Base-by-base conservation (phyloP, 2,888 invertebrate species). In the Morpho deidamia region DNA sequence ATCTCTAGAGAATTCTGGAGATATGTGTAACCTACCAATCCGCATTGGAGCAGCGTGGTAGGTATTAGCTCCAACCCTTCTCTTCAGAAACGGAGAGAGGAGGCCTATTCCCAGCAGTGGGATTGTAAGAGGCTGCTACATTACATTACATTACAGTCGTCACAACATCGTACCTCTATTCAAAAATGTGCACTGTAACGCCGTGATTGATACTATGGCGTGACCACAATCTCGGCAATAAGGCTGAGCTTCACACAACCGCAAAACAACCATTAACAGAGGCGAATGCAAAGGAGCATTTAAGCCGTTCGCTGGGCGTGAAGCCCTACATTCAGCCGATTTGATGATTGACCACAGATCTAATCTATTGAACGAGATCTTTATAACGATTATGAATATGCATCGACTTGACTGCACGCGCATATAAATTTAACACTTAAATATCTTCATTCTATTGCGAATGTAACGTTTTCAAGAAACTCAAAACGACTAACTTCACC, bases 261-360 rank as follows among this genome's bases (percentile, higher is more conserved):
- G 56, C 59, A 56, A 54, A 54, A 54, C 49, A 45, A 52, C 58
- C 60, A 63, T 61, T 62, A 65, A 54, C 55, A 56, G 51, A 53
- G 59, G 57, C 52, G 53, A 45, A 60, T 58, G 58, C 48, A 61
- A 56, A 56, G 44, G 43, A 54, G 55, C 60, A 65, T 67, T 70
- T 67, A 66, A 67, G 63, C 66, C 65, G 66, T 58, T 66, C 70
- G 68, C 57, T 66, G 68, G 68, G 70, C 75, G 67, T 74, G 71
- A 70, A 74, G 72, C 67, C 66, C 70, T 69, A 68, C 66, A 69
- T 66, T 56, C 55, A 49, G 53, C 61, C 61, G 67, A 71, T 70
- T 67, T 66, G 65, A 66, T 68, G 68, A 69, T 69, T 60, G 60
- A 49, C 58, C 60, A 53, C 52, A 53, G 47, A 53, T 49, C 41